Evolutionary conservation across 1,140 invertebrate species (phyloP), one percentile per base, ranked within the genome.

Genomic region (Aphaenogaster ashmeadi): DNA sequence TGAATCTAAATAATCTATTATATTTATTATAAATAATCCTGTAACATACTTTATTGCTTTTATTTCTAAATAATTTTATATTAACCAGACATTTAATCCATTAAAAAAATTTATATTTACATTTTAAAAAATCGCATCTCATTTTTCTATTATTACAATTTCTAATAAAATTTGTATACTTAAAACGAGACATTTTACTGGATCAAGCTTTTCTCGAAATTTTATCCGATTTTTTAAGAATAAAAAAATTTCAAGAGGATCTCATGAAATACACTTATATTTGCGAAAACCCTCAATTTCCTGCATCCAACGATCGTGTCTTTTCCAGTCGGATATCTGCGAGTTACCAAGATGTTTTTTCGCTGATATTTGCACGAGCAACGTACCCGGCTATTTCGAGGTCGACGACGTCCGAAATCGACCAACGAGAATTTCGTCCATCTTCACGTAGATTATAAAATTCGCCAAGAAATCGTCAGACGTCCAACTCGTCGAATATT

Each of bases 401-500:
- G 9, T 38, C 71, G 52, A 56, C 13, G n/a, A 38, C 33, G 33
- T 74, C 11, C 52, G 2, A 21, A 74, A 74, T 74, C 27, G n/a
- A 41, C 36, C 36, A 38, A 8, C 18, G 52, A 56, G n/a, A 74
- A 74, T 74, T 41, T 56, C 50, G 71, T 56, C 33, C 33, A 56
- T 56, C 33, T 74, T 56, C 52, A 38, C 52, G 33, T 13, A 41
- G 52, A 74, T 74, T 56, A 56, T 74, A 56, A 38, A 74, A 74
- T 74, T 7, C 11, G 36, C 52, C 18, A 33, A 74, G 33, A 74
- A 74, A 74, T 38, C 52, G 52, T 74, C 52, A 56, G 52, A 38
- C n/a, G 18, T 72, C 50, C 15, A 38, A 54, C 33, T 84, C 75
- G 58, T 87, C 85, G 77, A 91, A 89, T 87, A 86, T 83, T 87